phyloP scores from a whole-genome alignment of 2,113 vertebrate species.

The Xyrauchen texanus region DNA sequence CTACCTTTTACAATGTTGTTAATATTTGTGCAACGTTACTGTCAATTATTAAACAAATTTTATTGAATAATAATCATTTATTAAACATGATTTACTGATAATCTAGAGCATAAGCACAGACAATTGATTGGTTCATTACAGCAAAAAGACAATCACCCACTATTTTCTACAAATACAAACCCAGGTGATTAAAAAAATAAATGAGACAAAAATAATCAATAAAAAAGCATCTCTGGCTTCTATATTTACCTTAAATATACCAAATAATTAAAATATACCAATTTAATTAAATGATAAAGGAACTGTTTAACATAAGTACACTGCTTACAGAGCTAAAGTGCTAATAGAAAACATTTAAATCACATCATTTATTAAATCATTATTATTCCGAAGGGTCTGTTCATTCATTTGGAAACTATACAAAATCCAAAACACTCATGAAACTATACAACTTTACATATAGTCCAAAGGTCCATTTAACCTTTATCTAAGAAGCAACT shows the following conservation, averaged over 20 bases:
- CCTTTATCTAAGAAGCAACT: constrained; percentile 51
- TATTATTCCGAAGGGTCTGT: background rate
- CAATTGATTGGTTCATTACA: background rate
- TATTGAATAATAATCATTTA: background rate
- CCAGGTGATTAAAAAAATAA: background rate
- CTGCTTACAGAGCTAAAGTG: too few species aligned
- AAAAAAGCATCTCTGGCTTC: background rate
- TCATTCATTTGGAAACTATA: constrained; percentile 7
- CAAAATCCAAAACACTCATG: constrained; percentile 14
- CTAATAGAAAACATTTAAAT: background rate
- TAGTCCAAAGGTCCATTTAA: constrained; percentile 38
- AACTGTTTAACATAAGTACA: too few species aligned
- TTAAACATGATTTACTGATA: background rate
- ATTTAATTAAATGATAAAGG: too few species aligned
- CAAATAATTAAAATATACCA: too few species aligned
- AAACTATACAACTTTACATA: background rate
- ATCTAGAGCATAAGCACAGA: background rate
- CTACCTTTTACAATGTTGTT: background rate
- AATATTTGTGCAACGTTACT: background rate
- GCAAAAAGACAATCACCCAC: background rate
- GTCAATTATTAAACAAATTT: background rate
- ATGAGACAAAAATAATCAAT: constrained; percentile 25
- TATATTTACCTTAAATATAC: constrained; percentile 2
- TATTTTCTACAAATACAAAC: background rate
- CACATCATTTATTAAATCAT: background rate